These are phyloP conservation scores for Alces alces DNA, from an alignment of 2,113 vertebrate genomes.

Conservation along the genomic window DNA sequence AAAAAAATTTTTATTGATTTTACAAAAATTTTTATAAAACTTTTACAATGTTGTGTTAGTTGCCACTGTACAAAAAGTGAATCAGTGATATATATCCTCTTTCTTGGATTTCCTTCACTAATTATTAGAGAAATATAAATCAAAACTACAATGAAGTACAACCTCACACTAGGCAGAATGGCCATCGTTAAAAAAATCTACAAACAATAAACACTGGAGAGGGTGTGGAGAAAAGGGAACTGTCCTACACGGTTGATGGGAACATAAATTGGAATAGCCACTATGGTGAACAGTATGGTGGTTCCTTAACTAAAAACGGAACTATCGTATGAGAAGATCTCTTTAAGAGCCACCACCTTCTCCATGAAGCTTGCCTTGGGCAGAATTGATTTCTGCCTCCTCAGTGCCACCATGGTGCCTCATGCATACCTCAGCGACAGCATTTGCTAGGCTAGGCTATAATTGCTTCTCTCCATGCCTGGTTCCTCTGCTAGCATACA, in stretches of 20 bases:
- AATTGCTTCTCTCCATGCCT: neutral
- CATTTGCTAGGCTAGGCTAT: neutral
- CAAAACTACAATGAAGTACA: neutral
- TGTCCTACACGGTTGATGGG: neutral
- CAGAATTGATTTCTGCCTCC: neutral
- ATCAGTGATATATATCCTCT: neutral
- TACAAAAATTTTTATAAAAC: neutral
- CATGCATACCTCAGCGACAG: fast-evolving
- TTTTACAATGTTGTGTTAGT: neutral
- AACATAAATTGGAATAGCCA: neutral
- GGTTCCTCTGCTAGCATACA: neutral
- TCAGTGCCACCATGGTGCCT: fast-evolving
- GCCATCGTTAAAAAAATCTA: neutral
- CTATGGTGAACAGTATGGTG: neutral
- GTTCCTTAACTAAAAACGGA: neutral
- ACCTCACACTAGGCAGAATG: neutral
- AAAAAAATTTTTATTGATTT: neutral
- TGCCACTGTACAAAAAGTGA: neutral
- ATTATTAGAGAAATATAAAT: neutral
- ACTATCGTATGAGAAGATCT: neutral
- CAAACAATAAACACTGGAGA: neutral
- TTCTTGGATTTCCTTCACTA: neutral
- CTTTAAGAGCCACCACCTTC: neutral
- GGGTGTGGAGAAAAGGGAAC: neutral
- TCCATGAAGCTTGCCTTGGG: neutral